Evolutionary conservation across 2,113 vertebrate genomes (phyloP).

Genomic region (human (Homo sapiens)): DNA sequence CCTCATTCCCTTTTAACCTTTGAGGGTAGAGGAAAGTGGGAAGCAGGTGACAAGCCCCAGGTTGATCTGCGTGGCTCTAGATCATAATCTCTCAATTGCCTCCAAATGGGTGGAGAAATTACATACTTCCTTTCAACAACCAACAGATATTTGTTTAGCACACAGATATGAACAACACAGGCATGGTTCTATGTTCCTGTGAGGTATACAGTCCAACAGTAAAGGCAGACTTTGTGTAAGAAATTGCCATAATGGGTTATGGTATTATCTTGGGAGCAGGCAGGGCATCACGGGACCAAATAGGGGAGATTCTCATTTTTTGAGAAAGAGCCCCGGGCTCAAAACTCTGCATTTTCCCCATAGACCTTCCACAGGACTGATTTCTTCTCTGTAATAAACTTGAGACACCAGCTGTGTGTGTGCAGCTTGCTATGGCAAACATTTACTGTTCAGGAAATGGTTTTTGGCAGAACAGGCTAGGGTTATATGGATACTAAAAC

Average conservation of each 20-base stretch:
- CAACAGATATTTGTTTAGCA: neutral
- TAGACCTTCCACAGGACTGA: neutral
- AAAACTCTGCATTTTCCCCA: neutral
- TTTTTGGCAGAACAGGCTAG: conserved; percentile 10
- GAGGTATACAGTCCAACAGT: neutral
- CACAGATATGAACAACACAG: neutral
- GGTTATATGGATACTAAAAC: neutral
- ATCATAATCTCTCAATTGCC: neutral
- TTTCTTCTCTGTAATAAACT: neutral
- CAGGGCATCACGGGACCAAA: neutral
- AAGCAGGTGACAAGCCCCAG: neutral
- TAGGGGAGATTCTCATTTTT: neutral
- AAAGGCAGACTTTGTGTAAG: neutral
- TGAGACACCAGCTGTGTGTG: conserved; percentile 14
- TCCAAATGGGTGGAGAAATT: neutral
- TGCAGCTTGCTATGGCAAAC: neutral
- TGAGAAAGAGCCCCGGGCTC: neutral
- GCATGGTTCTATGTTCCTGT: too few relatives aligned
- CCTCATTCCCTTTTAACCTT: neutral
- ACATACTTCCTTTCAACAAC: neutral
- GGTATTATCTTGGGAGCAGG: neutral
- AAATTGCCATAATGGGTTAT: neutral
- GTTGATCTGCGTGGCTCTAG: too few relatives aligned
- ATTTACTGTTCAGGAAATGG: neutral
- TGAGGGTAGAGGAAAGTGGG: neutral